A percentile compares a stretch with the other conserved stretches of the same genome.
These are phyloP conservation scores for Morus bassanus DNA, from an alignment of 2,797 vertebrate genomes.

Conservation along the genomic window DNA sequence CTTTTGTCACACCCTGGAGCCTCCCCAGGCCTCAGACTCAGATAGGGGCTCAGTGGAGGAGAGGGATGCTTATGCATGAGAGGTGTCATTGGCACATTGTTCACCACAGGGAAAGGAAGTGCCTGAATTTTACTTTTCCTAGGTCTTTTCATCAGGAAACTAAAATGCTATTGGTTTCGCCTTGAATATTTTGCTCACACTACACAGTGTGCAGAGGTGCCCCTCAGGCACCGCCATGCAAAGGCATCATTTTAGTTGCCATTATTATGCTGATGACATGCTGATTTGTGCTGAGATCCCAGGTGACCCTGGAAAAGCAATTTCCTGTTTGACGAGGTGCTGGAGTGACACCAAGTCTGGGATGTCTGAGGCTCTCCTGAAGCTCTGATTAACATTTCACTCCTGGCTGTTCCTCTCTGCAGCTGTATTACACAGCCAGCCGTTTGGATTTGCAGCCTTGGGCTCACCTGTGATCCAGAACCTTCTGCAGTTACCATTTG, in stretches of 20 bases:
- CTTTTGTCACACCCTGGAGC: neutral
- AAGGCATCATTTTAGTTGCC: neutral
- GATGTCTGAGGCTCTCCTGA: neutral
- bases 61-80: rapidly evolving
- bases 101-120: rapidly evolving
- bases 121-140: neutral
- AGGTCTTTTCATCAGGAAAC: neutral
- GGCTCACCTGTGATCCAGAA: neutral
- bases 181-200: neutral
- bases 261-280: neutral
- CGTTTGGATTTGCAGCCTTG: neutral
- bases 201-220: neutral
- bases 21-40: rapidly evolving
- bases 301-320: slow-evolving; percentile 56
- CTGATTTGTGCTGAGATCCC: neutral
- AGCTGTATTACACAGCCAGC: neutral
- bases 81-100: rapidly evolving
- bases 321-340: slow-evolving; percentile 63
- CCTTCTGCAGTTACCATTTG: neutral
- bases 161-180: neutral
- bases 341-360: slow-evolving; percentile 34
- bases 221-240: neutral
- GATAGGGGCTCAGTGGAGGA: rapidly evolving
- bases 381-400: slow-evolving; percentile 33
- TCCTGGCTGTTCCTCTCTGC: neutral